phyloP scores from a whole-genome alignment of 2,113 vertebrate genomes.

The Microcebus lehilahytsara region DNA sequence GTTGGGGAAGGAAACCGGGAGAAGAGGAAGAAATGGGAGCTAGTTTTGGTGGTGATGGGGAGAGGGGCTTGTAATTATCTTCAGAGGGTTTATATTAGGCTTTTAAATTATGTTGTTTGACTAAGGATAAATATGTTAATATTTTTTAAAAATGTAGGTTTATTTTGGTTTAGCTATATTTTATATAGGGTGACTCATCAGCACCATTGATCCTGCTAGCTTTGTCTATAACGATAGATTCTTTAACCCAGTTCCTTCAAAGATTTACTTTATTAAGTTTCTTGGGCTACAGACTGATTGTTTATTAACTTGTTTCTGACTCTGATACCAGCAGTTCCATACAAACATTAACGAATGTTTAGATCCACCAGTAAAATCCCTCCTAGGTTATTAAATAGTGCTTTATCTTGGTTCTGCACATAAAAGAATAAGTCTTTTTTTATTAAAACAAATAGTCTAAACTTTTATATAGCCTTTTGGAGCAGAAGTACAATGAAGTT shows the following conservation, averaged over 20 bases:
- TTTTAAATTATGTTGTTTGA: constrained; percentile 18
- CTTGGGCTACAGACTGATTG: neutral
- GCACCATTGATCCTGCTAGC: neutral
- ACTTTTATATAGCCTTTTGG: neutral
- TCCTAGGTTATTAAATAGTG: neutral
- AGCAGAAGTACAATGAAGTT: neutral
- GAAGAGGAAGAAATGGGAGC: neutral
- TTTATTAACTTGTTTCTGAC: constrained; percentile 26
- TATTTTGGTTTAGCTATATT: neutral
- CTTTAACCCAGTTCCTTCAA: neutral
- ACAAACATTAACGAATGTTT: neutral
- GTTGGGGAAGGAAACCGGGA: neutral
- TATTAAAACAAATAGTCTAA: neutral
- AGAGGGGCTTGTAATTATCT: neutral
- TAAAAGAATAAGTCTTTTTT: neutral
- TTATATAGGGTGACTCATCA: neutral
- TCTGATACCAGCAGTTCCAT: neutral
- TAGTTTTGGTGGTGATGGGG: neutral
- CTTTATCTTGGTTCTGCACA: neutral
- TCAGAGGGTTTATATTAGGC: neutral
- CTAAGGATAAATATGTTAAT: neutral
- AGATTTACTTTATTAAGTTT: neutral
- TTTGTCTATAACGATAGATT: neutral
- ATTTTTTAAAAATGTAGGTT: neutral
- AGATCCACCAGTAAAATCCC: neutral